phyloP scores from a whole-genome alignment of 2,888 invertebrate species.

The Erpobdella octoculata region DNA sequence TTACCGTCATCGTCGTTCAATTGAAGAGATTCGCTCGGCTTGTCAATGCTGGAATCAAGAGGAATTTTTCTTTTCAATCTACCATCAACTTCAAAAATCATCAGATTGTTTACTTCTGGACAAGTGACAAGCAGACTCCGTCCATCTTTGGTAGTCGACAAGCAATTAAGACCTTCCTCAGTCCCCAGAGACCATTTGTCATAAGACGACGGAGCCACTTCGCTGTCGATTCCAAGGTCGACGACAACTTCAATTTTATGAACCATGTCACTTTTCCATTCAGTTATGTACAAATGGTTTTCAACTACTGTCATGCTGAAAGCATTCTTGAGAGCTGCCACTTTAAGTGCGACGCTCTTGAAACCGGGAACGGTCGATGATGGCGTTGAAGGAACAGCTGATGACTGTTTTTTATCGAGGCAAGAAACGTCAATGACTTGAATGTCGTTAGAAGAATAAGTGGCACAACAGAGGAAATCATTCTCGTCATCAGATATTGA shows the following conservation, averaged over 20 bases:
- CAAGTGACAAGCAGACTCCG: conserved; percentile 21
- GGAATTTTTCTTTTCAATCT: conserved; percentile 6
- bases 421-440: not conserved
- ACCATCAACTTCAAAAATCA: conserved; percentile 10
- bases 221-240: not conserved
- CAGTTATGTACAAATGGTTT: conserved; percentile 15
- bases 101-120: conserved; percentile 7
- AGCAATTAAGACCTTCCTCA: conserved; percentile 12
- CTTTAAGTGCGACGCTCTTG: not conserved
- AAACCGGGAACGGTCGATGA: not conserved
- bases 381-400: not conserved
- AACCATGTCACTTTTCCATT: conserved; percentile 19
- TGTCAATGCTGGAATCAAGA: conserved; percentile 14
- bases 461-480: conserved; percentile 8
- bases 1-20: conserved; percentile 20
- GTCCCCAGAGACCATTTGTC: conserved; percentile 1
- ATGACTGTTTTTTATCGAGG: not conserved
- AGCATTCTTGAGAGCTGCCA: conserved; percentile 20
- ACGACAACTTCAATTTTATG: conserved; percentile 1
- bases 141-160: conserved; percentile 14
- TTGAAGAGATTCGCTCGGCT: conserved; percentile 18
- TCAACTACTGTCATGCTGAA: conserved; percentile 21
- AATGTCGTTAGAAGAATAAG: conserved; percentile 16
- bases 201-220: not conserved
- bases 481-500: conserved; percentile 17